phyloP scores from a whole-genome alignment of 1,140 invertebrate species.

The Zeugodacus cucurbitae region DNA sequence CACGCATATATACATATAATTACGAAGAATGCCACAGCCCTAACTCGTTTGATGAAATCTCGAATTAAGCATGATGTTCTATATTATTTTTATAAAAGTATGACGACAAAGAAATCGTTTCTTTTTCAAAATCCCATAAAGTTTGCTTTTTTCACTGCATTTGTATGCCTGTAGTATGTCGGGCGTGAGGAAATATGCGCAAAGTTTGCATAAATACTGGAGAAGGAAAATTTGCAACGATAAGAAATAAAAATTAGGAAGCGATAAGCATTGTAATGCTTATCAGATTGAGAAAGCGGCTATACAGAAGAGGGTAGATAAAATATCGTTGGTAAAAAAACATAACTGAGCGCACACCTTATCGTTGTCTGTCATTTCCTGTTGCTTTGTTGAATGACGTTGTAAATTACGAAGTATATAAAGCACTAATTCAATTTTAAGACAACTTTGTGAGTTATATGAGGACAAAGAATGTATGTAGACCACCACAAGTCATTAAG shows the following conservation, averaged over 20 bases:
- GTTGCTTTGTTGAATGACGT: constrained; percentile 2
- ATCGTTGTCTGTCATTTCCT: constrained; percentile 12
- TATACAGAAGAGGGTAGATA: not conserved
- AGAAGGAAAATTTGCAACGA: too few species aligned
- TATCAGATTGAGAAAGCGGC: not conserved
- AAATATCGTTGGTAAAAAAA: not conserved
- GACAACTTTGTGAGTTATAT: not conserved
- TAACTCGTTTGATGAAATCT: not conserved
- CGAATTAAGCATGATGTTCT: too few species aligned
- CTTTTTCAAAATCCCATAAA: too few species aligned
- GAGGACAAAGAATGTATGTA: constrained; percentile 6
- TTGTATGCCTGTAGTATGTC: not conserved
- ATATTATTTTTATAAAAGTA: too few species aligned
- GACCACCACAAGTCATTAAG: too few species aligned
- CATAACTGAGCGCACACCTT: not conserved
- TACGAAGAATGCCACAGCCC: not conserved
- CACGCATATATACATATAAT: not conserved
- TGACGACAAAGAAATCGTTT: too few species aligned
- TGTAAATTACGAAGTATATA: not conserved
- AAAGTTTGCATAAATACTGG: not conserved
- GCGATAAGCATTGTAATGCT: not conserved
- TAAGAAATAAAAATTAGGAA: not conserved
- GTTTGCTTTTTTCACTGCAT: too few species aligned
- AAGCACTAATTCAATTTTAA: not conserved
- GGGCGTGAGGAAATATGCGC: too few species aligned